Evolutionary conservation across 2,113 vertebrate genomes (phyloP).

Genomic region (Neopipo cinnamomea): DNA sequence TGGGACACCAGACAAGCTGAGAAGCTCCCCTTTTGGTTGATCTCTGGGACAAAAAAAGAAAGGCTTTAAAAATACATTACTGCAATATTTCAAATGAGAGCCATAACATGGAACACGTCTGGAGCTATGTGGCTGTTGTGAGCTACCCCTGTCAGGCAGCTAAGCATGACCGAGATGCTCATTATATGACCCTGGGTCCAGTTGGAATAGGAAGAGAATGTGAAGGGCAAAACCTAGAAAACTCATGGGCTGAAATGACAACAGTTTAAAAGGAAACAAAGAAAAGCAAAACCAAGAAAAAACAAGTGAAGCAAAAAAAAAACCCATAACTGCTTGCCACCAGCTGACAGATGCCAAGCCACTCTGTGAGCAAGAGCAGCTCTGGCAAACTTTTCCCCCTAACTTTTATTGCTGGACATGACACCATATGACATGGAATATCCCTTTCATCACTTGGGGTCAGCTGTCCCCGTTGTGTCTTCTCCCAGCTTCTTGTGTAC

Average conservation of each 20-base stretch:
- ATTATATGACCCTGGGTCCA: background rate
- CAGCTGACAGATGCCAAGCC: rapidly evolving
- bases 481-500: background rate
- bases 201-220: background rate
- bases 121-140: background rate
- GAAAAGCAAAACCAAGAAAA: background rate
- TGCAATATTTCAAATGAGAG: background rate
- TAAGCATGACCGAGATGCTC: background rate
- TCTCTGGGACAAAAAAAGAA: background rate
- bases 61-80: background rate
- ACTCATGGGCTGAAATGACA: background rate
- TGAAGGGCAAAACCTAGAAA: background rate
- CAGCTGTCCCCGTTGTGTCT: background rate
- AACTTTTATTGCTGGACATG: background rate
- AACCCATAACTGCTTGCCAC: background rate
- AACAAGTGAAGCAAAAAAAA: background rate
- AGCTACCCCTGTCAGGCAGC: background rate
- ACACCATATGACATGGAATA: background rate
- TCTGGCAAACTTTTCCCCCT: background rate
- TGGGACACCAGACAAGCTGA: background rate
- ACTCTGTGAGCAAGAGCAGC: rapidly evolving
- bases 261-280: background rate
- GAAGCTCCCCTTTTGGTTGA: background rate
- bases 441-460: background rate
- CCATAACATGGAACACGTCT: background rate